A percentile compares a stretch with the other conserved stretches of the same genome.
Evolutionary conservation across 2,888 invertebrate species (phyloP).

Genomic region (Lacanobia wlatinum): DNA sequence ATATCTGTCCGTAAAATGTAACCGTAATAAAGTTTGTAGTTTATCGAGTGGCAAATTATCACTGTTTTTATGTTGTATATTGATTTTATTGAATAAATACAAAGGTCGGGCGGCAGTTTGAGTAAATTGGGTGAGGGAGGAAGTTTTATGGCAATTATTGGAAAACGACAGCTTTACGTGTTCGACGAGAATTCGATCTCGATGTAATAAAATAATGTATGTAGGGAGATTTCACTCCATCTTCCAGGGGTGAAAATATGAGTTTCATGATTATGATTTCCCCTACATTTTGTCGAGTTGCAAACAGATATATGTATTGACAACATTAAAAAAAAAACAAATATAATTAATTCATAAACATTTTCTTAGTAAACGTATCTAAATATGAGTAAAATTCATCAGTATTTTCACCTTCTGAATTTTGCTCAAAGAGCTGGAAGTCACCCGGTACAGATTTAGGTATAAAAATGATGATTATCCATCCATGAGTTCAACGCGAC

Average conservation of each 20-base stretch:
- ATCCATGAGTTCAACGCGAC: neutral
- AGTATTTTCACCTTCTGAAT: no score
- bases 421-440: no score
- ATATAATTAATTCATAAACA: no score
- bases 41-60: slow-evolving; percentile 72
- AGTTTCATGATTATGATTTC: neutral
- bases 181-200: neutral
- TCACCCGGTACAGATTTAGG: no score
- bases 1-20: slow-evolving; percentile 56
- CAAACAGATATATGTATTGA: no score
- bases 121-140: slow-evolving; percentile 30
- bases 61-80: slow-evolving; percentile 56
- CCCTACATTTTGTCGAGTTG: neutral
- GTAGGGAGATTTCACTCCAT: neutral
- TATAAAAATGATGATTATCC: neutral
- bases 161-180: slow-evolving; percentile 4
- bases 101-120: slow-evolving; percentile 22
- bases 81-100: slow-evolving; percentile 45
- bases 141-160: slow-evolving; percentile 30
- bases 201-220: neutral
- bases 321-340: no score
- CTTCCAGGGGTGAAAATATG: neutral
- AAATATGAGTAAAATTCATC: no score
- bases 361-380: no score
- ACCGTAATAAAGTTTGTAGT: slow-evolving; percentile 63